Conservation (phyloP, 2,888 invertebrate species). For the Pemphredon lugubris region DNA sequence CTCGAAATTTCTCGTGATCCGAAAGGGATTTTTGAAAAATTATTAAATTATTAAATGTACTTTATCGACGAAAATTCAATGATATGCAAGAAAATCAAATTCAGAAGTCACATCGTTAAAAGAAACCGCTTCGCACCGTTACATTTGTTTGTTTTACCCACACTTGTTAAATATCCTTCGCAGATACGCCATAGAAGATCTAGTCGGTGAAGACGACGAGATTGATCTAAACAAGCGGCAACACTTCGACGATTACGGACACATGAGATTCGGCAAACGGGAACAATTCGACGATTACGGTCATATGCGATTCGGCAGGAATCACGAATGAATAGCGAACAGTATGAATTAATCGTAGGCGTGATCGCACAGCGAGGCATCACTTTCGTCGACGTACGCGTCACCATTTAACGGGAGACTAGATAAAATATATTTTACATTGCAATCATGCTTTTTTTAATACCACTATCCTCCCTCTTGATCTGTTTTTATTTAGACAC, state of each 20-base stretch:
- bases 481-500: no score
- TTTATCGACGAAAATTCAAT: no score
- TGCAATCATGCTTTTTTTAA: slow-evolving; percentile 28
- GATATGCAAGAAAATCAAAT: no score
- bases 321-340: slow-evolving; percentile 56
- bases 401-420: slow-evolving; percentile 32
- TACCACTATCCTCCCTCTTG: no score
- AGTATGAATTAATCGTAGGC: not conserved
- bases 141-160: no score
- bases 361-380: slow-evolving; percentile 15
- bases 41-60: no score
- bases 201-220: slow-evolving; percentile 81
- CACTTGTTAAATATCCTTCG: no score
- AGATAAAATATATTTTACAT: slow-evolving; percentile 65
- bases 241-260: slow-evolving; percentile 84
- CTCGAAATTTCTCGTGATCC: no score
- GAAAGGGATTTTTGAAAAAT: no score
- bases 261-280: slow-evolving; percentile 85
- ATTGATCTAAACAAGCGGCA: slow-evolving; percentile 82
- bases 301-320: slow-evolving; percentile 88
- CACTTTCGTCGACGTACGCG: slow-evolving; percentile 12
- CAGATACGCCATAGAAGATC: slow-evolving; percentile 63
- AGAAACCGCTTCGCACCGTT: no score
- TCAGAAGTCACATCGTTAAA: no score
- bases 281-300: slow-evolving; percentile 89